A percentile compares a stretch with the other conserved stretches of the same genome.
These are phyloP conservation scores for Rhinophrynus dorsalis DNA, from an alignment of 2,797 vertebrate genomes.

Conservation along the genomic window DNA sequence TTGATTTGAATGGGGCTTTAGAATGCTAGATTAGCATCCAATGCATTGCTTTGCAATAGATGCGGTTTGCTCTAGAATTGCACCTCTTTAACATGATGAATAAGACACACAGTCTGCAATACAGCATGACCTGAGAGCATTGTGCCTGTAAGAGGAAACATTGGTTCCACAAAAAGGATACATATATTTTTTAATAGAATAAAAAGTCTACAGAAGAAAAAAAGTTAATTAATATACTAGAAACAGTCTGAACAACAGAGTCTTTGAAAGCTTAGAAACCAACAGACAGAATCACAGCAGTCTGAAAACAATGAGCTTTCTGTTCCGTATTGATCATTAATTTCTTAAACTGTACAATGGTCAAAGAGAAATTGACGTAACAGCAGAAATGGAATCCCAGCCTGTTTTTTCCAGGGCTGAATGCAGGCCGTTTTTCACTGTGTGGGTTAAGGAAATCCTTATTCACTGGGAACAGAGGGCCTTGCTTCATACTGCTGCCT, in stretches of 20 bases:
- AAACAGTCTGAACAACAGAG: slow-evolving; percentile 63
- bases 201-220: slow-evolving; percentile 30
- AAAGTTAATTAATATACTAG: slow-evolving; percentile 45
- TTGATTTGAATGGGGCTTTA: too few species aligned
- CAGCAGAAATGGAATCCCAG: slow-evolving; percentile 66
- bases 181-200: slow-evolving; percentile 37
- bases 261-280: slow-evolving; percentile 66
- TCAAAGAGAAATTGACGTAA: slow-evolving; percentile 69
- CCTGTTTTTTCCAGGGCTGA: slow-evolving; percentile 66
- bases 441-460: slow-evolving; percentile 59
- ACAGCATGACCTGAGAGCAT: not conserved
- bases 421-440: slow-evolving; percentile 61
- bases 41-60: too few species aligned
- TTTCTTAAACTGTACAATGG: slow-evolving; percentile 69
- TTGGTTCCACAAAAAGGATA: slow-evolving; percentile 11
- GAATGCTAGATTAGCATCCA: too few species aligned
- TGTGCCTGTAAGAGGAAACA: slow-evolving; percentile 13
- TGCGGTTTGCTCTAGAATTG: too few species aligned
- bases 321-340: slow-evolving; percentile 62
- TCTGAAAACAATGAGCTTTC: slow-evolving; percentile 62
- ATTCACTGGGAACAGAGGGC: slow-evolving; percentile 54
- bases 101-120: not conserved
- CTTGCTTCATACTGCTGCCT: slow-evolving; percentile 57
- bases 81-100: too few species aligned
- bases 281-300: slow-evolving; percentile 52